Evolutionary conservation across 2,113 vertebrate genomes (phyloP).

Genomic region (Melospiza melodia): DNA sequence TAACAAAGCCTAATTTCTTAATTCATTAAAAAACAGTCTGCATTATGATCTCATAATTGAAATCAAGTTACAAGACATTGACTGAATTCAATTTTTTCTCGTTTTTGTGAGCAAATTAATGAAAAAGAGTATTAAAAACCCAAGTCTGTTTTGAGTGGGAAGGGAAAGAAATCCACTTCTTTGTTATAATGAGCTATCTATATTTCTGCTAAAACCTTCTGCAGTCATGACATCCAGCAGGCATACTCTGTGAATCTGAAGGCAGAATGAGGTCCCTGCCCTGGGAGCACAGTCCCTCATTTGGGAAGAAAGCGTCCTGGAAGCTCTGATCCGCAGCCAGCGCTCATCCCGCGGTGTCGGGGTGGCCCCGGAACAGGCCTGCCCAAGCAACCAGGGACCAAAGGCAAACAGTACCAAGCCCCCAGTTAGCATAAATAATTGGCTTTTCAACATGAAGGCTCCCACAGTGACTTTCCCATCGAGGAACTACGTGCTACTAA

Average conservation of each 20-base stretch:
- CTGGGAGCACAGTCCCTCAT: background rate
- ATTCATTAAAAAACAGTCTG: constrained; percentile 18
- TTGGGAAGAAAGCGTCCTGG: background rate
- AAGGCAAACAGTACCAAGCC: constrained; percentile 9
- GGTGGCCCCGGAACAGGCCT: background rate
- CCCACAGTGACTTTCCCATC: background rate
- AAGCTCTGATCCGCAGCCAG: constrained; percentile 11
- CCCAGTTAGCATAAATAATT: constrained; percentile 49
- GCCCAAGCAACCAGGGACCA: background rate
- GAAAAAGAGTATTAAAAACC: background rate
- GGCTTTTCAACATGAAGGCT: constrained; percentile 17
- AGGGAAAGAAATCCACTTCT: constrained; percentile 16
- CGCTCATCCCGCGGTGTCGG: background rate
- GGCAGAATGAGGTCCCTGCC: background rate
- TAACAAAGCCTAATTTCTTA: background rate
- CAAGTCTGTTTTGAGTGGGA: background rate
- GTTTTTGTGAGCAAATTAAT: constrained; percentile 4
- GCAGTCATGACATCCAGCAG: background rate
- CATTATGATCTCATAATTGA: background rate
- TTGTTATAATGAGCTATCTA: background rate
- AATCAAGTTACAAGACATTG: background rate
- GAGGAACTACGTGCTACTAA: background rate
- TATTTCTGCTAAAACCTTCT: background rate
- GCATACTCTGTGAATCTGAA: background rate
- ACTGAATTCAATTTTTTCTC: background rate